These are phyloP conservation scores for Blastobasis lacticolella DNA, from an alignment of 2,888 invertebrate species.

Conservation along the genomic window DNA sequence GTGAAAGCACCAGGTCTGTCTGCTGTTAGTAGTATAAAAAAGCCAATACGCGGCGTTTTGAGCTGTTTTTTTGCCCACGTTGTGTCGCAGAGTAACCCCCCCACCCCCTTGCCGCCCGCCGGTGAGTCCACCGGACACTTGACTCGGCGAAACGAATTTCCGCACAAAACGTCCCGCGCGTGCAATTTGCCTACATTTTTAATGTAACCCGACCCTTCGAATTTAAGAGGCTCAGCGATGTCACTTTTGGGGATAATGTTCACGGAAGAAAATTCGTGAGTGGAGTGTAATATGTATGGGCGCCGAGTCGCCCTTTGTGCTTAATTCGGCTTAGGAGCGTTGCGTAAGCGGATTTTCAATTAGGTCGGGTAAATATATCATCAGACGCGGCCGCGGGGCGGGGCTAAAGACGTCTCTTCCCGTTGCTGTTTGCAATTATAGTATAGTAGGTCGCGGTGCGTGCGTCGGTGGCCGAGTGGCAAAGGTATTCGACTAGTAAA, in stretches of 20 bases:
- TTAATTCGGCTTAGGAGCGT: conserved; percentile 6
- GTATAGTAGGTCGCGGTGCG: too few relatives aligned
- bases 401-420: too few relatives aligned
- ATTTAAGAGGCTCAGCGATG: conserved; percentile 16
- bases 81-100: neutral
- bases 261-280: conserved; percentile 14
- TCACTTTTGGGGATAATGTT: conserved; percentile 20
- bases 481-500: too few relatives aligned
- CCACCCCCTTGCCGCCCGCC: neutral
- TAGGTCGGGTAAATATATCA: neutral
- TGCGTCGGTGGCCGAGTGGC: too few relatives aligned
- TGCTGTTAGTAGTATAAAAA: too few relatives aligned
- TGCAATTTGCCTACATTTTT: conserved; percentile 33
- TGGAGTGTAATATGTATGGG: conserved; percentile 16
- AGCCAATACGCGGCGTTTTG: too few relatives aligned
- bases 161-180: conserved; percentile 17
- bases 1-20: too few relatives aligned
- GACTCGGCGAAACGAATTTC: conserved; percentile 14
- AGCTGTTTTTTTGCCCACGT: too few relatives aligned
- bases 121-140: conserved; percentile 1
- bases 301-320: conserved; percentile 3
- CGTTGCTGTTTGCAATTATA: too few relatives aligned
- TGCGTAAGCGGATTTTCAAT: conserved; percentile 10
- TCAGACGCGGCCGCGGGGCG: too few relatives aligned
- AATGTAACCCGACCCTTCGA: conserved; percentile 28